Evolutionary conservation across 2,113 vertebrate species (phyloP).

Genomic region (Zosterops pallidus): DNA sequence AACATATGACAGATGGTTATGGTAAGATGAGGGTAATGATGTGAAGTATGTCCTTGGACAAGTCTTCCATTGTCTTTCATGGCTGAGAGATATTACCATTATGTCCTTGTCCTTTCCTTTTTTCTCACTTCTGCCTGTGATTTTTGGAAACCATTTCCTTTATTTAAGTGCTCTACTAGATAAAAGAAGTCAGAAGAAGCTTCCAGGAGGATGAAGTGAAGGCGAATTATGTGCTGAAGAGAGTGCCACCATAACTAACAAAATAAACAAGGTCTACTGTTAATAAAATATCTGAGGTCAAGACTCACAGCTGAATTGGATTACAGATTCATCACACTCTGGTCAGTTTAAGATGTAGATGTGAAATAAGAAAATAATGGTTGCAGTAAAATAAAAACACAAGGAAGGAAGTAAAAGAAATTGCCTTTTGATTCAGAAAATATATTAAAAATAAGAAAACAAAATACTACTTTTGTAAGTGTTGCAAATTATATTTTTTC

Average conservation of each 20-base stretch:
- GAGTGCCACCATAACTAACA: background rate
- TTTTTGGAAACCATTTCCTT: background rate
- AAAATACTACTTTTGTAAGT: background rate
- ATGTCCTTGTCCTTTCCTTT: background rate
- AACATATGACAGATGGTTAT: background rate
- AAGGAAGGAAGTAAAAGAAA: background rate
- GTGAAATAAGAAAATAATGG: background rate
- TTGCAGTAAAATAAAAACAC: background rate
- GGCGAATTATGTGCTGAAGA: background rate
- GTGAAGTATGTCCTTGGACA: background rate
- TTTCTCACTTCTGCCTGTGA: background rate
- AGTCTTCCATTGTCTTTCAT: background rate
- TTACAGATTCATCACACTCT: background rate
- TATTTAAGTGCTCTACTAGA: background rate
- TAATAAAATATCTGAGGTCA: background rate
- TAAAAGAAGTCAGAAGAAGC: background rate
- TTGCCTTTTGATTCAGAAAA: background rate
- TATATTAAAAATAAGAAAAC: background rate
- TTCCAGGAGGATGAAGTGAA: background rate
- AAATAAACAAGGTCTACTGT: background rate
- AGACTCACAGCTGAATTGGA: background rate
- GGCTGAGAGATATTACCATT: background rate
- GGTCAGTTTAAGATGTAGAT: background rate
- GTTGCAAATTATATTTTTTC: background rate
- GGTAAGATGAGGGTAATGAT: background rate